Evolutionary conservation across 2,888 invertebrate species (phyloP), one percentile per base, ranked within the genome.

Genomic region (Allygus modestus): DNA sequence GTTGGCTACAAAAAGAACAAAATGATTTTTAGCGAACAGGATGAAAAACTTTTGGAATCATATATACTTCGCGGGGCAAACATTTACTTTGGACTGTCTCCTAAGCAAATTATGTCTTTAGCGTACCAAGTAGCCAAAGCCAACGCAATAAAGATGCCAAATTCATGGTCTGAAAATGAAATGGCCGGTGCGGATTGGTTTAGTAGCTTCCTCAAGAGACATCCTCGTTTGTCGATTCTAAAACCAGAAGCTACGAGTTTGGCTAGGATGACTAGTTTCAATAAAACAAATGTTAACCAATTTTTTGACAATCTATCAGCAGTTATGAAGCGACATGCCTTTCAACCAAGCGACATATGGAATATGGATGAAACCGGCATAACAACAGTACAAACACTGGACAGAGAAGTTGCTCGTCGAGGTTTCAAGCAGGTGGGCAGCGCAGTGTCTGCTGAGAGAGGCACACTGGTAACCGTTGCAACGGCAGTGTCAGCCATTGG

Each of bases 361-460:
- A 87, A 88, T 81, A 20, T 84, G 54, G 87, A 87, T 81, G 87
- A 87, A 83, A 87, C 86, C 37, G 86, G 87, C 5, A 54, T 86
- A 12, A 84, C 86, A 5, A 87, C 87, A 7, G 88, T 87, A 0
- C 87, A 69, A 9, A 31, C 28, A 20, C 69, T 31, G 9, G 69
- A 31, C 12, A 20, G 31, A 89, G 88, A 31, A 2, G 7, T 69
- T 17, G 28, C 7, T 0, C 31, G 31, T n/a, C 4, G n/a, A 37
- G 69, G 69, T 7, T 31, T 11, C 15, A 31, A 17, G 9, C 4
- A 41, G 23, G n/a, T 73, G 0, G 73, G 73, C 1, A 17, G 17
- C 1, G 11, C 41, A 7, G 41, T 43, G n/a, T 41, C 41, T 23
- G 37, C 20, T 1, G 43, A 73, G 33, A 43, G 43, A 73, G 73